These are phyloP conservation scores for Poeciliopsis retropinna DNA, from an alignment of 2,113 vertebrate genomes.

Conservation along the genomic window DNA sequence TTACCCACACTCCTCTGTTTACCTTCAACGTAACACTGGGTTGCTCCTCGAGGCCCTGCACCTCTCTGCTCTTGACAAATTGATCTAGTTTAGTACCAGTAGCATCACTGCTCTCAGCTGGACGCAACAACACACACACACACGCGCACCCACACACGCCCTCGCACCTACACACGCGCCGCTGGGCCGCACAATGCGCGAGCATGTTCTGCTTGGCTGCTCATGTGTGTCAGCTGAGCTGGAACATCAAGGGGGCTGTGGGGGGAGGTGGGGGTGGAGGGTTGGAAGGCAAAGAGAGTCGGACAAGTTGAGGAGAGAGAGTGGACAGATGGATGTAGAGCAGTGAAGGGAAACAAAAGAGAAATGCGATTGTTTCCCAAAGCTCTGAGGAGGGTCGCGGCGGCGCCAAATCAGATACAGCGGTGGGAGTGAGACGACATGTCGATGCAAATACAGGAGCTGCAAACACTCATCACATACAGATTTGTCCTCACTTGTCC, in stretches of 20 bases:
- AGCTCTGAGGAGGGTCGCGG: conserved; percentile 58
- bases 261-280: not conserved
- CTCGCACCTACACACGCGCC: conserved; percentile 36
- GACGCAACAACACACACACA: conserved; percentile 39
- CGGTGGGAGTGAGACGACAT: conserved; percentile 41
- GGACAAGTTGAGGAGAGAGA: conserved; percentile 55
- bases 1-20: conserved; percentile 48
- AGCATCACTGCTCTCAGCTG: conserved; percentile 67
- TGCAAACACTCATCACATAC: conserved; percentile 26
- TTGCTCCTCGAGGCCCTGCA: conserved; percentile 61
- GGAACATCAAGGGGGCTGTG: conserved; percentile 57
- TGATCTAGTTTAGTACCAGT: conserved; percentile 70
- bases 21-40: conserved; percentile 52
- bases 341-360: conserved; percentile 50
- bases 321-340: conserved; percentile 31
- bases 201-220: conserved; percentile 71
- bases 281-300: conserved; percentile 26
- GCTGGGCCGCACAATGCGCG: conserved; percentile 52
- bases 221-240: conserved; percentile 66
- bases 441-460: conserved; percentile 51
- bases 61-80: conserved; percentile 76
- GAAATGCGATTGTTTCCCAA: conserved; percentile 67
- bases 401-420: conserved; percentile 68
- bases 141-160: conserved; percentile 27
- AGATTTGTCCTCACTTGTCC: conserved; percentile 63